Evolutionary conservation across 2,888 invertebrate genomes (phyloP), one percentile per base, ranked within the genome.

Genomic region (Tenthredo scrophulariae): DNA sequence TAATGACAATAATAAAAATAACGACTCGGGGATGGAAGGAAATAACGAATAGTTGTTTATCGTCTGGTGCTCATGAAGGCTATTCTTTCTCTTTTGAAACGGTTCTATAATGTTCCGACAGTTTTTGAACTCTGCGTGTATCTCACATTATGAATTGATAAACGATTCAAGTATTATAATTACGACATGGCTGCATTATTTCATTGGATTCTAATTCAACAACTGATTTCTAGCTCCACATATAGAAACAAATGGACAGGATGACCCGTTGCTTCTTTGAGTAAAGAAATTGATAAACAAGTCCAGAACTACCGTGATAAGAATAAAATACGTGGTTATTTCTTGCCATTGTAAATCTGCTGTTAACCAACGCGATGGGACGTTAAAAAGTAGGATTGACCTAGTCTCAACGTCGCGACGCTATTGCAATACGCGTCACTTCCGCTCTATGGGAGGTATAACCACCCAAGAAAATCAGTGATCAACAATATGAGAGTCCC

Each of bases 351-450:
- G 29, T 46, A 43, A 77, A 54, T 77, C 29, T 46, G 77, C 50
- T 54, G 58, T 58, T n/a, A 40, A 80, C 80, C 62, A 62, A 40
- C 29, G 40, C 62, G 22, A 80, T 22, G 80, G 26, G 33, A 37
- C 37, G 62, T 58, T 80, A 62, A 80, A 80, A 80, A 80, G 0
- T 62, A 62, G 33, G 15, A 62, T 62, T 80, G 80, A 80, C 80
- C 80, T n/a, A 80, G 80, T 80, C 80, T 50, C 22, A 40, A 80
- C 29, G 80, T 80, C 80, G 80, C 80, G 80, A 62, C 80, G 80
- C 37, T 7, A 7, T 54, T 50, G 54, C 77, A 33, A 9, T 77
- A 50, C 46, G 29, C 33, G 15, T 77, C 43, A 22, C 15, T 74
- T 74, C 13, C 43, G 43, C n/a, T 43, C 6, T 74, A 22, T 74